Evolutionary conservation across 2,797 vertebrate species (phyloP).

Genomic region (Sardinella longiceps): DNA sequence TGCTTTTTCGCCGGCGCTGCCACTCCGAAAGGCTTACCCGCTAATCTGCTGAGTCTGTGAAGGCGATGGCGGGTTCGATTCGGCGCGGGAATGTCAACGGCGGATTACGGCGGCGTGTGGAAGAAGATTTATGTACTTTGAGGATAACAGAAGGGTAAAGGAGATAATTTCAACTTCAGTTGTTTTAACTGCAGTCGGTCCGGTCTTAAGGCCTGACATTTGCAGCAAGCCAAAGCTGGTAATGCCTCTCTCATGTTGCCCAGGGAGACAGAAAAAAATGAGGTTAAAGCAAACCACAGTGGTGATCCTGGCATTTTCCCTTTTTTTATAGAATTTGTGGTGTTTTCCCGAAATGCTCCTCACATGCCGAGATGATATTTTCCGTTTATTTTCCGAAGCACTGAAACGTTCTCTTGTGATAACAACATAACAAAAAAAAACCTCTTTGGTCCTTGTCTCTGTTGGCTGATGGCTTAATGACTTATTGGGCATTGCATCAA

Average conservation of each 20-base stretch:
- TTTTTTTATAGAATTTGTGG: background rate
- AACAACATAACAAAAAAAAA: background rate
- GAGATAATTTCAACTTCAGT: constrained; percentile 54
- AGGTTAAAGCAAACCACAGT: constrained; percentile 24
- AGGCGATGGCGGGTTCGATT: constrained; percentile 23
- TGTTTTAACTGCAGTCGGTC: constrained; percentile 58
- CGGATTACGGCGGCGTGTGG: constrained; percentile 25
- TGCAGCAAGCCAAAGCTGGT: constrained; percentile 58
- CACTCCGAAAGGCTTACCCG: background rate
- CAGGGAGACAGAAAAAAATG: constrained; percentile 41
- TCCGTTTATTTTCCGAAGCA: background rate
- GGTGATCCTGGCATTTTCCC: background rate
- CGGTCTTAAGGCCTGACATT: constrained; percentile 64
- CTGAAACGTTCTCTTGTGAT: background rate
- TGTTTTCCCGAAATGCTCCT: background rate
- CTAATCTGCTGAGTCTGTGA: constrained; percentile 23
- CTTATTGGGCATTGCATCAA: constrained; percentile 3
- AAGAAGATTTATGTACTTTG: constrained; percentile 46
- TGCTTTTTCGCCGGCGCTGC: background rate
- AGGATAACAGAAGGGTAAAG: constrained; percentile 50
- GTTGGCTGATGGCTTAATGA: background rate
- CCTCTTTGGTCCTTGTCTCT: background rate
- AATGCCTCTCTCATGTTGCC: constrained; percentile 55
- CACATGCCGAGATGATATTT: background rate
- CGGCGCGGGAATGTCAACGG: constrained; percentile 50